phyloP scores from a whole-genome alignment of 1,140 invertebrate species.

The Drosophila orena region DNA sequence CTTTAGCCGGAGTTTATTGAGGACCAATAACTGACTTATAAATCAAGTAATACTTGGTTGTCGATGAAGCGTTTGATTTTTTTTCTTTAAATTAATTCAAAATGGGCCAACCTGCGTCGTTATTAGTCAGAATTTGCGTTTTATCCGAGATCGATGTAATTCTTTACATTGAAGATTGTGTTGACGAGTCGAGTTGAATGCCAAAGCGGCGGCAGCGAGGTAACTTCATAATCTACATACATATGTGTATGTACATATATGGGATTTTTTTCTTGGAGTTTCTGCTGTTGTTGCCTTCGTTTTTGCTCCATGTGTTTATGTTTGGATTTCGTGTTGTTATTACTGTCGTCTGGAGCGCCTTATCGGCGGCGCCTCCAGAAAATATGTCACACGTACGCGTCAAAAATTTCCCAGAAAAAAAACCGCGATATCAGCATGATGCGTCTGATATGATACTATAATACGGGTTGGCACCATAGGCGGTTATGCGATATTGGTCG shows the following conservation, averaged over 20 bases:
- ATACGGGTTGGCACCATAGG: constrained; percentile 1
- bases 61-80: not conserved
- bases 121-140: constrained; percentile 64
- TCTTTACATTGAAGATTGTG: constrained; percentile 72
- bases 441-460: constrained; percentile 45
- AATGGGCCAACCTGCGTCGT: constrained; percentile 22
- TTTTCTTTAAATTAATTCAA: not conserved
- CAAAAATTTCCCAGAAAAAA: constrained; percentile 75
- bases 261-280: constrained; percentile 52
- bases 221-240: no score
- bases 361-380: constrained; percentile 78
- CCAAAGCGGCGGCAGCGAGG: constrained; percentile 26
- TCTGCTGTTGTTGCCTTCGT: constrained; percentile 18
- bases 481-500: constrained; percentile 4
- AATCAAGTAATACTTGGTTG: constrained; percentile 18
- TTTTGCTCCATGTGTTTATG: constrained; percentile 13
- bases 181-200: constrained; percentile 54
- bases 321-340: constrained; percentile 27
- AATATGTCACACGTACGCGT: constrained; percentile 79
- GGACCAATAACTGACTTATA: not conserved
- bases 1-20: not conserved
- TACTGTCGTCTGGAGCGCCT: constrained; percentile 52
- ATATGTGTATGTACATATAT: no score
- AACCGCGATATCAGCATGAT: constrained; percentile 66
- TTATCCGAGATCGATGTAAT: constrained; percentile 61